Base-by-base conservation (phyloP, 2,888 invertebrate species). In the Apotomis betuletana region DNA sequence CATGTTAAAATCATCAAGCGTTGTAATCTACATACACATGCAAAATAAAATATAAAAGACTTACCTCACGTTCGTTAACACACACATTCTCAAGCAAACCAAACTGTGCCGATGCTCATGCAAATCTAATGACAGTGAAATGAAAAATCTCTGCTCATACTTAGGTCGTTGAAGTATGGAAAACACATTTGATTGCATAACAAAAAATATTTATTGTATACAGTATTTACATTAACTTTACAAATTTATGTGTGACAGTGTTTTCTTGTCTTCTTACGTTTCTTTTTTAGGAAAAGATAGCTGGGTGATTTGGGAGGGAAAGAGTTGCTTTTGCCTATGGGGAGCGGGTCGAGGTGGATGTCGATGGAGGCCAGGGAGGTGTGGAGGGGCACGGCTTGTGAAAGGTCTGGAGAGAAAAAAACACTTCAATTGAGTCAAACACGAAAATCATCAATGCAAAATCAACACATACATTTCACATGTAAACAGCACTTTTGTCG, bases 61-160 rank as follows among this genome's bases (percentile, higher is more conserved):
- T 83, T 81, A 83, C 83, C 83, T 80, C 75, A 52, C 51, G 52
- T 36, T 57, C 36, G 13, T 55, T 51, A 70, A 78, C 76, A 78
- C 76, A 82, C 79, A 84, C 82, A 84, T 82, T 79, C 74, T 79
- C 81, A 86, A 89, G 87, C 86, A 76, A 79, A 77, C 67, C 62
- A 72, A 75, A 62, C 60, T 78, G 78, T 81, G 78, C 80, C 79
- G 78, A 81, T 85, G 79, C 81, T 81, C 88, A 88, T 88, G 87
- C 89, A 87, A 78, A 62, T 69, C 65, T 70, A 74, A 69, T 74
- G 72, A 71, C 27, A n/a, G 68, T 73, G 59, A 73, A 73, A 61
- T 70, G 78, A 78, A 81, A 83, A 89, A 90, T 87, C 91, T 91
- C 91, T 91, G 91, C 90, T 90, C 90, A 83, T 78, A 85, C 80